Evolutionary conservation across 2,113 vertebrate genomes (phyloP), one percentile per base, ranked within the genome.

Genomic region (Laterallus jamaicensis): DNA sequence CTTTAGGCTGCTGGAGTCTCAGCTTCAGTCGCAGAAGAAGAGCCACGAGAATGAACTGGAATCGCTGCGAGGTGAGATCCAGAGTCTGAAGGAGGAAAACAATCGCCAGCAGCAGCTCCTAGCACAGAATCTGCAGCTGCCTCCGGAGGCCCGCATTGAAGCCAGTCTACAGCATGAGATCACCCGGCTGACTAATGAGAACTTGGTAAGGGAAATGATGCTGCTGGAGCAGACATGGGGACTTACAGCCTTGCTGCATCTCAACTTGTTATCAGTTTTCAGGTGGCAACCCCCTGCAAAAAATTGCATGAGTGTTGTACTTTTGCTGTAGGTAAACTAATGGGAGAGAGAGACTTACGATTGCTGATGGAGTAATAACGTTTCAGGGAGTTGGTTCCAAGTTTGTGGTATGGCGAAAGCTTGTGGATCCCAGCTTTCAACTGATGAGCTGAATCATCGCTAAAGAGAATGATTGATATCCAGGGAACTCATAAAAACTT

Each of bases 131-230:
- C 98, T 99, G 70, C 99, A 99, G 98, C 98, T 99, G 93, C 99
- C 99, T 12, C 99, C 99, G 0, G 99, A 99, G 96, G 99, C 99
- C 3, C 99, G 99, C 44, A 99, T 99, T 3, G 99, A 99, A 92
- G 99, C 99, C 97, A 99, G 99, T 66, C 98, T 99, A 70, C 99
- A 99, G 95, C 99, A 99, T 1, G 99, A 99, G 97, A 99, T 99
- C 98, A 99, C 99, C 19, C 98, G 99, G 13, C 98, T 99, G 73
- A 99, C 99, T 63, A 99, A 99, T 1, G 99, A 99, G 93, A 99
- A 99, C 98, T 62, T 99, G 99, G 99, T 99, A 97, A 93, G 98
- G 3, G 40, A 52, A n/a, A 8, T 0, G 9, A 1, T 35, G 44
- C 55, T 70, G 71, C 44, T 8, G 54, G 58, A 84, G 63, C 78